Conservation (phyloP, 2,797 vertebrate species). For the Falco cherrug region DNA sequence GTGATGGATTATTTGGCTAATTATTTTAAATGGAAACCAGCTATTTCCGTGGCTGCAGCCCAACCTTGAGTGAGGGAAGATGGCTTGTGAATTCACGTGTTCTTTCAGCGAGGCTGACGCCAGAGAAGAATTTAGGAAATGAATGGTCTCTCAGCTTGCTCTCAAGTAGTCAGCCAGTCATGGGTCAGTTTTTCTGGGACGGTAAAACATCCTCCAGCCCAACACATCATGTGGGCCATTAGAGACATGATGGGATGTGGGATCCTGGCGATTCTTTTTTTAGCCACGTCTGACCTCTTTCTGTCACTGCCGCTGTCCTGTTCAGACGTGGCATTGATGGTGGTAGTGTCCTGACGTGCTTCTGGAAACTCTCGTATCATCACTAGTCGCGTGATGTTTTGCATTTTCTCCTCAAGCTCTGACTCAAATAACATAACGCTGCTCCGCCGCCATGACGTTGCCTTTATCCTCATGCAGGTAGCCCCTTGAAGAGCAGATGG, state of each 20-base stretch:
- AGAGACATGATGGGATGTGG: not conserved
- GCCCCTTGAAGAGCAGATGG: fast-evolving
- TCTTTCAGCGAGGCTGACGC: not conserved
- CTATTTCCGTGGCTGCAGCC: not conserved
- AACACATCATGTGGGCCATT: not conserved
- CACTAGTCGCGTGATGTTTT: not conserved
- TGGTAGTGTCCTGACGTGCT: not conserved
- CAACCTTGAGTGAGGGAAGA: not conserved
- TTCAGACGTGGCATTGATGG: not conserved
- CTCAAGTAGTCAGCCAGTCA: not conserved
- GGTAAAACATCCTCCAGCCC: not conserved
- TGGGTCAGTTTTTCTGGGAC: not conserved
- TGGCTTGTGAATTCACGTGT: not conserved
- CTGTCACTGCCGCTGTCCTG: not conserved
- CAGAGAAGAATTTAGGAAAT: conserved; percentile 43
- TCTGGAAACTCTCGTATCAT: not conserved
- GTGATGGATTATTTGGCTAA: conserved; percentile 1
- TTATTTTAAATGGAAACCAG: conserved; percentile 29
- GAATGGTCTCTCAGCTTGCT: not conserved
- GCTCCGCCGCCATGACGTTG: fast-evolving
- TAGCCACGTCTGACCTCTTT: not conserved
- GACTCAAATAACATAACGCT: not conserved
- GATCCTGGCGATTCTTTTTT: conserved; percentile 7
- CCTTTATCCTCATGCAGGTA: not conserved
- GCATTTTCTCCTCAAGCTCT: not conserved